A percentile compares a stretch with the other conserved stretches of the same genome.
These are phyloP conservation scores for Tyrophagus putrescentiae DNA, from an alignment of 1,140 invertebrate genomes.

Conservation along the genomic window DNA sequence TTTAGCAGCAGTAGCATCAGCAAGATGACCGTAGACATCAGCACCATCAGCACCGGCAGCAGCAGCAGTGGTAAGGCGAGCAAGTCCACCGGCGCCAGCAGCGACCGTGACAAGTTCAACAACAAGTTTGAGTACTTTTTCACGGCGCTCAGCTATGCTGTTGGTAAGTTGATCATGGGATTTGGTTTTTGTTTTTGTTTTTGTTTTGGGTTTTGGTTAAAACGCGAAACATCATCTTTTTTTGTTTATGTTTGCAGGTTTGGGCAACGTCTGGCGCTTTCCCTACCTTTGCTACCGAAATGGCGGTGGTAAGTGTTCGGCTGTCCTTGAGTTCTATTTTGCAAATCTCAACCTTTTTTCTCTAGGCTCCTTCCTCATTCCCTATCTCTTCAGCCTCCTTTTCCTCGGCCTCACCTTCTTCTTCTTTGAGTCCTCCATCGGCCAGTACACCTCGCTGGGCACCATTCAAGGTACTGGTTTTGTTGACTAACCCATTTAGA, in stretches of 20 bases:
- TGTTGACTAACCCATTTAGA: neutral
- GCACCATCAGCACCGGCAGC: too few species aligned
- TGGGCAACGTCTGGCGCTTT: slow-evolving; percentile 46
- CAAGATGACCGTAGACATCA: too few species aligned
- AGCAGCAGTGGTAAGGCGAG: too few species aligned
- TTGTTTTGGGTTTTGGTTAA: too few species aligned
- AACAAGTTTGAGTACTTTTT: slow-evolving; percentile 12
- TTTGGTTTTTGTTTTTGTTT: too few species aligned
- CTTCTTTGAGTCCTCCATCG: slow-evolving; percentile 49
- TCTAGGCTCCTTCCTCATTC: slow-evolving; percentile 83
- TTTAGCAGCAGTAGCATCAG: too few species aligned
- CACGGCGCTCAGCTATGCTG: slow-evolving; percentile 1
- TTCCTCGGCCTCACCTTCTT: slow-evolving; percentile 84
- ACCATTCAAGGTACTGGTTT: slow-evolving; percentile 29
- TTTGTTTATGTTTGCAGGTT: too few species aligned
- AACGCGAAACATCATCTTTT: too few species aligned
- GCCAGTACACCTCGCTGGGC: slow-evolving; percentile 41
- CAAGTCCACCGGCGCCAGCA: too few species aligned
- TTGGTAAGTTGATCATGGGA: too few species aligned
- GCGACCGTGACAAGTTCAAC: neutral
- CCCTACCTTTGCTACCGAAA: slow-evolving; percentile 45
- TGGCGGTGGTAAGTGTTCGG: slow-evolving; percentile 35
- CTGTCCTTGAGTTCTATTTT: neutral
- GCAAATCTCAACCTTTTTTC: neutral
- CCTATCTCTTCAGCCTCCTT: slow-evolving; percentile 80